Conservation (phyloP, 2,113 vertebrate genomes). For the Numenius arquata region DNA sequence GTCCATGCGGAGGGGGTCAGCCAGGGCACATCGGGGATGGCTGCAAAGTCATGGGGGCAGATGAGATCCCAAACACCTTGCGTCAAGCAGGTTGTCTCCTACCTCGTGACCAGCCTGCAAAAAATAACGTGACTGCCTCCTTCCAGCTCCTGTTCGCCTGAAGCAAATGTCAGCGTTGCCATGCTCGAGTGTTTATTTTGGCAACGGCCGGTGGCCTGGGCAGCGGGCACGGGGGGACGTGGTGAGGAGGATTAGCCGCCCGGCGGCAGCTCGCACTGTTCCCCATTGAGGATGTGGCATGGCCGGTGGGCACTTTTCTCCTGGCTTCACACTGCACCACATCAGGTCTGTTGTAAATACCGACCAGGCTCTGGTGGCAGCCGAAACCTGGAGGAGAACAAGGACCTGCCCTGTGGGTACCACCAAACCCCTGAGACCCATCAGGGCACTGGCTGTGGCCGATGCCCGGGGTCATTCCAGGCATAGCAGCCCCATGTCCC, state of each 20-base stretch:
- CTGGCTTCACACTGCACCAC: background rate
- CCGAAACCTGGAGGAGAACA: background rate
- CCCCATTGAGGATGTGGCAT: accelerated
- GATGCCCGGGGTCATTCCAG: constrained; percentile 7
- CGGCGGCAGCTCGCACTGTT: accelerated
- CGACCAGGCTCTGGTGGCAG: background rate
- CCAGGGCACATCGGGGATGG: accelerated
- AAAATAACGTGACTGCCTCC: background rate
- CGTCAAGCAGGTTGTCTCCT: background rate
- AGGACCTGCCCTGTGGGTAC: background rate
- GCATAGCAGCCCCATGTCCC: constrained; percentile 4
- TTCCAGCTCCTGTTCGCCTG: background rate
- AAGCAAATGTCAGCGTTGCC: constrained; percentile 15
- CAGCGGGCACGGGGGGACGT: background rate
- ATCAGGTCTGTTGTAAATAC: background rate
- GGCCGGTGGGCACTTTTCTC: background rate
- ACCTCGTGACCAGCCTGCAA: background rate
- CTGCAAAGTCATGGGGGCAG: background rate
- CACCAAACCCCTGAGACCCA: accelerated
- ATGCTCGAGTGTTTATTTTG: constrained; percentile 24
- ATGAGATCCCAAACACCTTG: background rate
- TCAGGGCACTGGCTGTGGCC: background rate
- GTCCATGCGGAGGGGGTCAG: background rate
- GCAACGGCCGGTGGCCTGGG: background rate
- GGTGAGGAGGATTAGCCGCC: background rate